Evolutionary conservation across 1,140 invertebrate genomes (phyloP).

Genomic region (Drosophila ogumai): DNA sequence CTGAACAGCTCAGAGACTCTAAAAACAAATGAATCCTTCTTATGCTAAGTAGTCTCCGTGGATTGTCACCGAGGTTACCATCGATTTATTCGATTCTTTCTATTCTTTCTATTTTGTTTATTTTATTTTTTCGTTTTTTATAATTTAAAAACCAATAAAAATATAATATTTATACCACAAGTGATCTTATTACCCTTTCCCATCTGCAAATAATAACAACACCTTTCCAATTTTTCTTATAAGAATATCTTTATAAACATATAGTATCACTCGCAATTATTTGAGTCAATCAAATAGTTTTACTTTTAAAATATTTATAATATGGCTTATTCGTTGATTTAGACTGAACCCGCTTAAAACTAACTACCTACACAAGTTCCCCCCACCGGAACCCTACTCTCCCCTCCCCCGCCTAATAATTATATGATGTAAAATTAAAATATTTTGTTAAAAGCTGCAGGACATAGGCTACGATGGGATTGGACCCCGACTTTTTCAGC

Average conservation of each 20-base stretch:
- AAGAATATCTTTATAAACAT: neutral
- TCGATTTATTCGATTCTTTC: too few relatives aligned
- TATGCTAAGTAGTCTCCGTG: too few relatives aligned
- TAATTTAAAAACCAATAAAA: too few relatives aligned
- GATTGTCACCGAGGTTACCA: too few relatives aligned
- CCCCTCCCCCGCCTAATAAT: slow-evolving; percentile 52
- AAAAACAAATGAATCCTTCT: too few relatives aligned
- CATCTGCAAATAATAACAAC: neutral
- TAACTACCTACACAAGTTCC: neutral
- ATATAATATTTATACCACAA: neutral
- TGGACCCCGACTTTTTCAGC: slow-evolving; percentile 53
- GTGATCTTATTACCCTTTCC: neutral
- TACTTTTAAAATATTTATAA: slow-evolving; percentile 13
- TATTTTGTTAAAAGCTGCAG: slow-evolving; percentile 68
- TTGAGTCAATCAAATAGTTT: slow-evolving; percentile 26
- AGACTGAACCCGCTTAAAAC: slow-evolving; percentile 6
- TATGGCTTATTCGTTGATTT: slow-evolving; percentile 20
- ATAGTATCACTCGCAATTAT: slow-evolving; percentile 13
- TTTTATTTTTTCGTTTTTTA: too few relatives aligned
- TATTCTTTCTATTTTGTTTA: too few relatives aligned
- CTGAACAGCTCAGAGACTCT: too few relatives aligned
- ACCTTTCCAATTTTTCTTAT: too few relatives aligned
- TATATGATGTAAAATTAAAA: slow-evolving; percentile 83
- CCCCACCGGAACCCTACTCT: neutral
- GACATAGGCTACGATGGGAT: slow-evolving; percentile 61